Evolutionary conservation across 2,113 vertebrate species (phyloP).

Genomic region (Erpornis zantholeuca): DNA sequence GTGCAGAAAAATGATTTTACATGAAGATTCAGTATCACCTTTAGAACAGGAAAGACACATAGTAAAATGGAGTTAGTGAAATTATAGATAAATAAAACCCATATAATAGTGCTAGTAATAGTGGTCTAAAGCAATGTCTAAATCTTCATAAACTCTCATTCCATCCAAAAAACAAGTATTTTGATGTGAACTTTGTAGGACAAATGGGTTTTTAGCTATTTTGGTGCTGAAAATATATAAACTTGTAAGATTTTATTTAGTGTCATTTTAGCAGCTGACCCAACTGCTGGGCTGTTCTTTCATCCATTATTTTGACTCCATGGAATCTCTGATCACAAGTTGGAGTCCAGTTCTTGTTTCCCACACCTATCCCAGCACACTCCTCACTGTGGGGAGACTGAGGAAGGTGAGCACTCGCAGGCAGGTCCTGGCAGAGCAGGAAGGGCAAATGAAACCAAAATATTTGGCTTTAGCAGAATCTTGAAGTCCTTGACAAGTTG

Average conservation of each 20-base stretch:
- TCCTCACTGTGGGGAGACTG: not conserved
- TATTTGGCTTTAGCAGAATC: not conserved
- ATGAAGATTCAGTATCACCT: not conserved
- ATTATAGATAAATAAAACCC: not conserved
- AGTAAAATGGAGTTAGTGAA: not conserved
- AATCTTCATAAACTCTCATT: not conserved
- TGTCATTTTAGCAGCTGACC: not conserved
- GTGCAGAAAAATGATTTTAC: not conserved
- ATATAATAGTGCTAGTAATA: not conserved
- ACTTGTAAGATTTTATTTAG: not conserved
- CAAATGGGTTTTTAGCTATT: not conserved
- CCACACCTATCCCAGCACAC: not conserved
- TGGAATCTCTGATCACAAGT: not conserved
- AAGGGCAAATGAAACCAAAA: not conserved
- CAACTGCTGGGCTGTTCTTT: not conserved
- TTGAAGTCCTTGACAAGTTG: not conserved
- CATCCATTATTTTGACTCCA: not conserved
- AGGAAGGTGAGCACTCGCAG: not conserved
- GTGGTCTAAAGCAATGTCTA: not conserved
- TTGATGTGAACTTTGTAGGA: not conserved
- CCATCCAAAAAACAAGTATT: not conserved
- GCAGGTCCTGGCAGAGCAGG: not conserved
- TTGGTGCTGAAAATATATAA: not conserved
- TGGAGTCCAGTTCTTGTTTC: not conserved
- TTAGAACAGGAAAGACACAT: not conserved